A percentile compares a stretch with the other conserved stretches of the same genome.
These are phyloP conservation scores for Melospiza melodia DNA, from an alignment of 2,113 vertebrate genomes.

Conservation along the genomic window DNA sequence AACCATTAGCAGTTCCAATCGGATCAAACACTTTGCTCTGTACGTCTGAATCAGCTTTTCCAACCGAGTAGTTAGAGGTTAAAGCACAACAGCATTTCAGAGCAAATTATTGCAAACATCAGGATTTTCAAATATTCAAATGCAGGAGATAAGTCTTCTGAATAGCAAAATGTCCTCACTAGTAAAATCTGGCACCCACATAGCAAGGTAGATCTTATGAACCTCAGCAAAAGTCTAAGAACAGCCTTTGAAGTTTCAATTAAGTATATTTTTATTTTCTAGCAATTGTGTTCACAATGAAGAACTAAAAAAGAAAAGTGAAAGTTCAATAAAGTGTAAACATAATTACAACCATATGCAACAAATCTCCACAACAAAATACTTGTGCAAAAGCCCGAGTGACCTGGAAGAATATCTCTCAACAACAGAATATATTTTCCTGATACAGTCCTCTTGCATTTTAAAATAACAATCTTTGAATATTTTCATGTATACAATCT, in stretches of 20 bases:
- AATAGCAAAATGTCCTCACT: not conserved
- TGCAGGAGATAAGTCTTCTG: not conserved
- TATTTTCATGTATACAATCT: not conserved
- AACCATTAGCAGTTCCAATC: not conserved
- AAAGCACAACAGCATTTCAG: not conserved
- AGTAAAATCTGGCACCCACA: not conserved
- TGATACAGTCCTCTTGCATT: not conserved
- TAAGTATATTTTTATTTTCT: not conserved
- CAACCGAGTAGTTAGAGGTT: not conserved
- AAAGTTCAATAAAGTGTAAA: not conserved
- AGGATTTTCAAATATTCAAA: not conserved
- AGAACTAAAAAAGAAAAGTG: not conserved
- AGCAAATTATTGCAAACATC: not conserved
- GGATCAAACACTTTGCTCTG: not conserved
- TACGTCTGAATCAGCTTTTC: constrained; percentile 29
- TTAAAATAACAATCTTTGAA: not conserved
- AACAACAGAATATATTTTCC: not conserved
- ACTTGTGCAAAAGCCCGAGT: not conserved
- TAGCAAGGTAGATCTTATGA: not conserved
- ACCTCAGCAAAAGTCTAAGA: not conserved
- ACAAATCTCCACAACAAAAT: not conserved
- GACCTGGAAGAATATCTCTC: not conserved
- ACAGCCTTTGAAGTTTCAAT: not conserved
- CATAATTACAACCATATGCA: not conserved
- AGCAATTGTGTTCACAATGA: not conserved